These are phyloP conservation scores for Choloepus hoffmanni DNA, from an alignment of 2,113 vertebrate genomes.

Conservation along the genomic window DNA sequence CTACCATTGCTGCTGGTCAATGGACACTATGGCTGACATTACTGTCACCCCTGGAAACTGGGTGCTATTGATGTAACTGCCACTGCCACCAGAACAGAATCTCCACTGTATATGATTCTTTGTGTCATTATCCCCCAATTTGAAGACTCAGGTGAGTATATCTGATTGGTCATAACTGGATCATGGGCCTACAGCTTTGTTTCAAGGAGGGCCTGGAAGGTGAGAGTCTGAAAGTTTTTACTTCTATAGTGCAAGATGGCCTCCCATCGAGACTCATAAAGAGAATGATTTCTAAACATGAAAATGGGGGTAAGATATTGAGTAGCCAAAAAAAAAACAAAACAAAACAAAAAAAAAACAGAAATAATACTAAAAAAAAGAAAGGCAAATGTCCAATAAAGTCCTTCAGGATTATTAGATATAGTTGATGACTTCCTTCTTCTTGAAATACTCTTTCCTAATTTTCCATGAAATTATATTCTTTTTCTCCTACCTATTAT, in stretches of 20 bases:
- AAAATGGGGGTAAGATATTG: not conserved
- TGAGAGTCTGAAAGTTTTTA: not conserved
- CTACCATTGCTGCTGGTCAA: not conserved
- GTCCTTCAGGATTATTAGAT: not conserved
- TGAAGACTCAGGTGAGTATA: not conserved
- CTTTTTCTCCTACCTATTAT: not conserved
- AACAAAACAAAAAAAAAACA: not conserved
- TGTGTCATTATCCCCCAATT: not conserved
- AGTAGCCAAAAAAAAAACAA: not conserved
- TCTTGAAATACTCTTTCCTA: conserved; percentile 9
- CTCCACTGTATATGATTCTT: not conserved
- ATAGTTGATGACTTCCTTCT: not conserved
- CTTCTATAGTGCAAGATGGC: not conserved
- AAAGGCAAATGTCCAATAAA: not conserved
- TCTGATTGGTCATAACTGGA: not conserved
- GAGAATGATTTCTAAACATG: not conserved
- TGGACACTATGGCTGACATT: not conserved
- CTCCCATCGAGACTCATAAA: not conserved
- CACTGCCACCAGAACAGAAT: not conserved
- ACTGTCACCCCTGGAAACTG: not conserved
- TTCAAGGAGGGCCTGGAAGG: not conserved
- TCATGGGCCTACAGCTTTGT: not conserved
- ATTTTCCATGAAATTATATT: not conserved
- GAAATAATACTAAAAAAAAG: not conserved
- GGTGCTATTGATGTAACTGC: not conserved